Evolutionary conservation across 2,113 vertebrate genomes (phyloP).

Genomic region (Labeo rohita): DNA sequence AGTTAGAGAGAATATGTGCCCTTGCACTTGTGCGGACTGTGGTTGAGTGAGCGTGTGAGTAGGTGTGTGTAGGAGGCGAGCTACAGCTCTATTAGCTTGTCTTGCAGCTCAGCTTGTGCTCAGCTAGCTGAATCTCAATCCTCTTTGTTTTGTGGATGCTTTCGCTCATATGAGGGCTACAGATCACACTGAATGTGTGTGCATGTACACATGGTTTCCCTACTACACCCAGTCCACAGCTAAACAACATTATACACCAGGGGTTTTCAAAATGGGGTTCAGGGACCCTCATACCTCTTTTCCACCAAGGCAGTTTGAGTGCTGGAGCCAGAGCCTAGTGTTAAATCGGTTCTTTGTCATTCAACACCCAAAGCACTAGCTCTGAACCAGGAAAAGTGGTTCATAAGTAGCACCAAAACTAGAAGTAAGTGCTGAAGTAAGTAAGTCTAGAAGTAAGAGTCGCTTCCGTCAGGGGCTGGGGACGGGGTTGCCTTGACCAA

Average conservation of each 20-base stretch:
- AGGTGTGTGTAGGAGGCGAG: conserved; percentile 49
- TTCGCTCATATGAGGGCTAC: conserved; percentile 52
- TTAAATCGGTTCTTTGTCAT: too few relatives aligned
- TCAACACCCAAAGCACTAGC: too few relatives aligned
- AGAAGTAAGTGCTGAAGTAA: too few relatives aligned
- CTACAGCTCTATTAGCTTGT: conserved; percentile 40
- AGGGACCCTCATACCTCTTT: too few relatives aligned
- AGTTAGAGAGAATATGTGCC: conserved; percentile 1
- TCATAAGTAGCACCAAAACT: too few relatives aligned
- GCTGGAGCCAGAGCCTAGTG: too few relatives aligned
- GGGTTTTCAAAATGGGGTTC: too few relatives aligned
- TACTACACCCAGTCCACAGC: not conserved
- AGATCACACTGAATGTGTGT: conserved; percentile 39
- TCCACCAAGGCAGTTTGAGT: too few relatives aligned
- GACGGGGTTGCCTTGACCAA: too few relatives aligned
- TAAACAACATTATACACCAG: not conserved
- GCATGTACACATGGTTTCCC: not conserved
- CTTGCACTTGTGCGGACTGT: conserved; percentile 9
- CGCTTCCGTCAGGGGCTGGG: too few relatives aligned
- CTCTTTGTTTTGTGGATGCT: not conserved
- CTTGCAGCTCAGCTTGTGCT: not conserved
- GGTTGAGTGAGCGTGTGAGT: conserved; percentile 12
- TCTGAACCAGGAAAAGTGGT: too few relatives aligned
- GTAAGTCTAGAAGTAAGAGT: too few relatives aligned
- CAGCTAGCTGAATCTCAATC: conserved; percentile 1